Conservation (phyloP, 1,140 invertebrate genomes). For the Drosophila aff. region DNA sequence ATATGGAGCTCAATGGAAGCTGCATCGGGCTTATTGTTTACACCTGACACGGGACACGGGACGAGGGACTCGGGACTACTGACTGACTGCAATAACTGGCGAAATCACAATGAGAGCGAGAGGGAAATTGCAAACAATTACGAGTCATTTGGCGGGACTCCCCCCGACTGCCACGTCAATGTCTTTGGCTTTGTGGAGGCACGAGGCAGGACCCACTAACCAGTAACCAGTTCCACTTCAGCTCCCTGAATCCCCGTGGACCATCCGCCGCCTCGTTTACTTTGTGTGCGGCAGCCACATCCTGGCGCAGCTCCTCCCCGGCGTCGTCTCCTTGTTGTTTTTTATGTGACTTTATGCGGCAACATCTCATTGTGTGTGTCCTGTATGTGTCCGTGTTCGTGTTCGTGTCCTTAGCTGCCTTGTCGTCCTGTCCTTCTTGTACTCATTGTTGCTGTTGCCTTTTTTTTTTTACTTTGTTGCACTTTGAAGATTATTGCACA, state of each 20-base stretch:
- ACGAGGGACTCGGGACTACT: background rate
- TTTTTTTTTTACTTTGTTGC: constrained; percentile 72
- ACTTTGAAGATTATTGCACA: constrained; percentile 82
- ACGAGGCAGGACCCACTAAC: constrained; percentile 4
- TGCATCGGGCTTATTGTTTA: constrained; percentile 6
- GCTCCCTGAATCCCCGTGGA: constrained; percentile 11
- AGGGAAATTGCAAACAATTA: constrained; percentile 44
- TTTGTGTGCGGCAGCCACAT: constrained; percentile 52
- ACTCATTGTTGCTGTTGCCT: constrained; percentile 34
- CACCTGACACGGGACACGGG: background rate
- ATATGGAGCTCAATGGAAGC: constrained; percentile 4
- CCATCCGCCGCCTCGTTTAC: constrained; percentile 49
- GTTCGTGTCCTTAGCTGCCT: constrained; percentile 5
- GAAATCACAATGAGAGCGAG: constrained; percentile 7
- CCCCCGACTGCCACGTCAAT: constrained; percentile 48
- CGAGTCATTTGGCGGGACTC: constrained; percentile 26
- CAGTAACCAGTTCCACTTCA: constrained; percentile 10
- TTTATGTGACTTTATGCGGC: constrained; percentile 68
- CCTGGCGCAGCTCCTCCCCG: constrained; percentile 28
- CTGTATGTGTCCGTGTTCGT: constrained; percentile 6
- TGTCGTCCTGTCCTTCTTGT: constrained; percentile 44
- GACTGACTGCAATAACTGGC: constrained; percentile 7
- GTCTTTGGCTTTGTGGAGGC: constrained; percentile 54
- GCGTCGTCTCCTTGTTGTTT: constrained; percentile 51
- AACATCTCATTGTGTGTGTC: constrained; percentile 61